Evolutionary conservation across 2,113 vertebrate genomes (phyloP), one percentile per base, ranked within the genome.

Genomic region (Grammomys surdaster): DNA sequence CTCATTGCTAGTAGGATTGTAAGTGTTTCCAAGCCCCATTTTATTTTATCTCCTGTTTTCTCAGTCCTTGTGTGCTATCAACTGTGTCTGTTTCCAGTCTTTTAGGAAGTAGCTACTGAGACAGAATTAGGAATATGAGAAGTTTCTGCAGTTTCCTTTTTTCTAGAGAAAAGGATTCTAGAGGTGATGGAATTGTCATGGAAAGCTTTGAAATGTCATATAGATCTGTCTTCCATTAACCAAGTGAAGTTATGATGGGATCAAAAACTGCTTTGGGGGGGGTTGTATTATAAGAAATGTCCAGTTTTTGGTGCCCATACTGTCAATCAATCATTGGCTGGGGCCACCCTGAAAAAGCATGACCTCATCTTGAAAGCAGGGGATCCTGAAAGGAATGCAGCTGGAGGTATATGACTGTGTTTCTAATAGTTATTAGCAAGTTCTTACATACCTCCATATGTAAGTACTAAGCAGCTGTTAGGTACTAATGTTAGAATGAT

Each of bases 391-490:
- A 73, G 43, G 78, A 69, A n/a, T 76, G 31, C 19, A 93, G 9
- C 80, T 80, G 40, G 56, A 67, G 33, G 28, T 56, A 75, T 67
- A 24, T 95, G 54, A 89, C 28, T n/a, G 33, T 56, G 36, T 22
- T 28, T 69, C 33, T 63, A 85, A 77, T 51, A 86, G 14, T 63
- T 88, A 89, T 36, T 56, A 65, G 43, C 76, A 85, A 58, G 36
- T 63, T 93, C 67, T 89, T 84, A 54, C 24, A 56, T 0, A 26
- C 63, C 10, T 90, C 40, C 31, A 81, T 31, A 48, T 1, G 22
- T 84, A 51, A 82, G 40, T 88, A 51, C n/a, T 88, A 88, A 96
- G 48, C 40, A 76, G 78, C 73, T 94, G 65, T 91, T 89, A 89
- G 82, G 8, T 91, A 46, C 78, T 95, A 75, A 5, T 88, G 19